These are phyloP conservation scores for Julus scanicus DNA, from an alignment of 2,888 invertebrate species.

Conservation along the genomic window DNA sequence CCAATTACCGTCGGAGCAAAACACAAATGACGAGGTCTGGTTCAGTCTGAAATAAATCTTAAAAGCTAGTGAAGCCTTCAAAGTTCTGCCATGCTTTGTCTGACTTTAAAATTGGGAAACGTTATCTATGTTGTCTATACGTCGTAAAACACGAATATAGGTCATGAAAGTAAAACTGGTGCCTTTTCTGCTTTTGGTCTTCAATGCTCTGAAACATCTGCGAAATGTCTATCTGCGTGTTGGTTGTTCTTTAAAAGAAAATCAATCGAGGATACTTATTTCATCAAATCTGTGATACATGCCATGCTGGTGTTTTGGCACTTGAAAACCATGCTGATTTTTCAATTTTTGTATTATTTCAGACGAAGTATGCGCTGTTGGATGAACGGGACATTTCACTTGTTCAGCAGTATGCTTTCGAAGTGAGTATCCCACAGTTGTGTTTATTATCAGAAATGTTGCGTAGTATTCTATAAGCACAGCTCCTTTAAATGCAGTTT, in stretches of 20 bases:
- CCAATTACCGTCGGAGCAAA: no score
- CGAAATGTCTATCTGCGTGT: background rate
- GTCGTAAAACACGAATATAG: background rate
- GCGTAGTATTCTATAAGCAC: no score
- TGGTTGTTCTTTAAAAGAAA: background rate
- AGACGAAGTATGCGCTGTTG: constrained; percentile 69
- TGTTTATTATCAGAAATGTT: background rate
- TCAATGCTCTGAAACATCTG: background rate
- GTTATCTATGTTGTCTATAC: background rate
- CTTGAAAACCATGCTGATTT: background rate
- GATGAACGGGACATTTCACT: constrained; percentile 69
- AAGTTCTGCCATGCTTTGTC: background rate
- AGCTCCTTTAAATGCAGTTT: background rate
- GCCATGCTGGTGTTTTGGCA: background rate
- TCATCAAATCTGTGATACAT: background rate
- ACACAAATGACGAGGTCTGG: background rate
- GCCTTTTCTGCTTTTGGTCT: background rate
- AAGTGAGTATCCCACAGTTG: constrained; percentile 62
- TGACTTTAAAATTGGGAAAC: background rate
- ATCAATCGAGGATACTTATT: background rate
- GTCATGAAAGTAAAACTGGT: background rate
- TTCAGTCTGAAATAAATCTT: background rate
- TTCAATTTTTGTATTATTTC: constrained; percentile 54
- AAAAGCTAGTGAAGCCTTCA: background rate
- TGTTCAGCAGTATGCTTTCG: constrained; percentile 68